phyloP scores from a whole-genome alignment of 2,888 invertebrate species.

The Patella ulyssiponensis region DNA sequence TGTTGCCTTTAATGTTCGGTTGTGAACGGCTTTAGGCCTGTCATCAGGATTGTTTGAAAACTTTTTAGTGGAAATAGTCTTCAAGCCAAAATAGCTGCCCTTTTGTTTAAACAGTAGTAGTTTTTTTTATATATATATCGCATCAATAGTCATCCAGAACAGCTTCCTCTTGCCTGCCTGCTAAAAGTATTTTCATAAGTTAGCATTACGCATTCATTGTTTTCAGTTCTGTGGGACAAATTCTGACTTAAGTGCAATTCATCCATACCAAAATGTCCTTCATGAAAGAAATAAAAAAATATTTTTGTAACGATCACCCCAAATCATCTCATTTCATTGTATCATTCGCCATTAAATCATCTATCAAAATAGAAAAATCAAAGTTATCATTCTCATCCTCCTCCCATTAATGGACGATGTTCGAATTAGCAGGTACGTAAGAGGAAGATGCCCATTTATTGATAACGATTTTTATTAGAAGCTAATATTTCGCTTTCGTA shows the following conservation, averaged over 20 bases:
- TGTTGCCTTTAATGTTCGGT: constrained; percentile 23
- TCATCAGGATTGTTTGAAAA: constrained; percentile 56
- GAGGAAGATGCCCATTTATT: neutral
- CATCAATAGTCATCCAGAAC: neutral
- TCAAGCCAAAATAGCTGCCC: constrained; percentile 44
- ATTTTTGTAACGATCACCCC: neutral
- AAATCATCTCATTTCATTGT: neutral
- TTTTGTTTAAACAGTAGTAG: constrained; percentile 12
- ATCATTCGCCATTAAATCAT: neutral
- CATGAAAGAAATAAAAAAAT: too few relatives aligned
- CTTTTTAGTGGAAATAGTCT: constrained; percentile 46
- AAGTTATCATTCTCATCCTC: too few relatives aligned
- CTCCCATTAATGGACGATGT: neutral
- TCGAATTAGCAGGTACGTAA: neutral
- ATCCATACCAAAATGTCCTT: neutral
- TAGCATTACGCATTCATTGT: constrained; percentile 13
- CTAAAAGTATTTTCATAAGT: constrained; percentile 14
- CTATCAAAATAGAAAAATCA: too few relatives aligned
- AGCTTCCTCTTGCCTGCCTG: constrained; percentile 8
- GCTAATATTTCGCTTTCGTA: constrained; percentile 11
- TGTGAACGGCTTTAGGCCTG: constrained; percentile 17
- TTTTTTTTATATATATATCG: constrained; percentile 1
- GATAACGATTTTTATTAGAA: constrained; percentile 1
- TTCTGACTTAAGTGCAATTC: constrained; percentile 13
- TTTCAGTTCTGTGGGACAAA: constrained; percentile 13